phyloP scores from a whole-genome alignment of 2,888 invertebrate species.

The Drosophila kambysellisi region DNA sequence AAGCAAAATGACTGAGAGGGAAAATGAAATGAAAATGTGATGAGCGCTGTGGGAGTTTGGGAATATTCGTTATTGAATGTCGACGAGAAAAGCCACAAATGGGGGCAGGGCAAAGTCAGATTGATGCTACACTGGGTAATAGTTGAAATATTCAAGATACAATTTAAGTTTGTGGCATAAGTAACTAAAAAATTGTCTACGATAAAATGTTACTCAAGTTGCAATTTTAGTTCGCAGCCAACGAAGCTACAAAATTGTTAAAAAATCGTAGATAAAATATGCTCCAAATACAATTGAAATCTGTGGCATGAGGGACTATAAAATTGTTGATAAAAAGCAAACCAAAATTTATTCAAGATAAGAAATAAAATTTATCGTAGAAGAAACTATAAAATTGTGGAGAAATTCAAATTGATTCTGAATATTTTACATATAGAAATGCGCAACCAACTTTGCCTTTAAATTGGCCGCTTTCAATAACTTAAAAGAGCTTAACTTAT shows the following conservation, averaged over 20 bases:
- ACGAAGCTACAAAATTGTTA: neutral
- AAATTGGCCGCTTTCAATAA: neutral
- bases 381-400: neutral
- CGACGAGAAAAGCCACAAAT: neutral
- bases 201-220: neutral
- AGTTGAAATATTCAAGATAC: neutral
- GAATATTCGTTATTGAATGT: slow-evolving; percentile 32
- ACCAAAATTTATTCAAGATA: no score
- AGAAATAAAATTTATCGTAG: neutral
- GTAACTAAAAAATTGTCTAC: neutral
- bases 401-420: neutral
- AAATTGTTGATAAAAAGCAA: neutral
- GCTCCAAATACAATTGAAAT: neutral
- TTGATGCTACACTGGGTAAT: neutral
- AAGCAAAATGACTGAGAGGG: slow-evolving; percentile 1
- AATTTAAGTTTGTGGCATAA: neutral
- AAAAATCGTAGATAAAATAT: neutral
- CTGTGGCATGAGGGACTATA: neutral
- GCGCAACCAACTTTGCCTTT: neutral
- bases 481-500: neutral
- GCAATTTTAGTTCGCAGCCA: neutral
- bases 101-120: neutral
- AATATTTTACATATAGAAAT: neutral
- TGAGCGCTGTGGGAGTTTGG: slow-evolving; percentile 41
- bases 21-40: slow-evolving; percentile 33